Conservation (phyloP, 1,140 invertebrate genomes). For the Lepidotrigona ventralis region DNA sequence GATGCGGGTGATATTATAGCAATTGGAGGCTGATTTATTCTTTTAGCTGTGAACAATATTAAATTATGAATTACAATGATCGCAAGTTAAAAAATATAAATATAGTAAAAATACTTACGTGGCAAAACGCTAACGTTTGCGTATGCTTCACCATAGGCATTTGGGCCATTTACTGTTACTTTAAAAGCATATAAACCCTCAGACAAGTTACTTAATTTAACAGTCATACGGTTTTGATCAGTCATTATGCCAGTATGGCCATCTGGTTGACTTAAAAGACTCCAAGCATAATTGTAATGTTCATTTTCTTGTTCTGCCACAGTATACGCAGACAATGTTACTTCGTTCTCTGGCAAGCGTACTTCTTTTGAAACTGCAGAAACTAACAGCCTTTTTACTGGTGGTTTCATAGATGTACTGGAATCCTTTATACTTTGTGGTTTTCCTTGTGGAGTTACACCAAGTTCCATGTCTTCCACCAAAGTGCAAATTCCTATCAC, state of each 20-base stretch:
- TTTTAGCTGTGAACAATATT: constrained; percentile 83
- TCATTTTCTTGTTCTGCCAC: constrained; percentile 86
- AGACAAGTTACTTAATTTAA: constrained; percentile 88
- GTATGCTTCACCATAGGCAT: constrained; percentile 90
- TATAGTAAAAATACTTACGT: constrained; percentile 79
- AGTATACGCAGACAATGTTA: constrained; percentile 88
- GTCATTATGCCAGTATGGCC: constrained; percentile 90
- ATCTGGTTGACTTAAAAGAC: constrained; percentile 89
- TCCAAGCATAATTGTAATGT: constrained; percentile 95
- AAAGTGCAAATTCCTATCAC: constrained; percentile 63
- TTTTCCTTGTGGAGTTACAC: constrained; percentile 71
- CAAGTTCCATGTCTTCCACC: constrained; percentile 60
- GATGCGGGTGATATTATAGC: constrained; percentile 92
- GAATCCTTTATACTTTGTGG: constrained; percentile 66
- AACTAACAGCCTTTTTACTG: constrained; percentile 86
- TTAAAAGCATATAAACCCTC: constrained; percentile 95
- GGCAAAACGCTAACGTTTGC: constrained; percentile 96
- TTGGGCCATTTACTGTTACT: constrained; percentile 87
- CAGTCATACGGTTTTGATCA: constrained; percentile 90
- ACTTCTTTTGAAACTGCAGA: constrained; percentile 88
- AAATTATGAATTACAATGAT: background rate
- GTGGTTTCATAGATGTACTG: constrained; percentile 73
- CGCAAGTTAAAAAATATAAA: background rate
- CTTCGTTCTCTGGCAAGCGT: constrained; percentile 79
- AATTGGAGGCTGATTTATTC: constrained; percentile 91